These are phyloP conservation scores for Cliona cf. orientalis DNA, from an alignment of 37 sponge, comb jelly and placozoan species.

Conservation along the genomic window DNA sequence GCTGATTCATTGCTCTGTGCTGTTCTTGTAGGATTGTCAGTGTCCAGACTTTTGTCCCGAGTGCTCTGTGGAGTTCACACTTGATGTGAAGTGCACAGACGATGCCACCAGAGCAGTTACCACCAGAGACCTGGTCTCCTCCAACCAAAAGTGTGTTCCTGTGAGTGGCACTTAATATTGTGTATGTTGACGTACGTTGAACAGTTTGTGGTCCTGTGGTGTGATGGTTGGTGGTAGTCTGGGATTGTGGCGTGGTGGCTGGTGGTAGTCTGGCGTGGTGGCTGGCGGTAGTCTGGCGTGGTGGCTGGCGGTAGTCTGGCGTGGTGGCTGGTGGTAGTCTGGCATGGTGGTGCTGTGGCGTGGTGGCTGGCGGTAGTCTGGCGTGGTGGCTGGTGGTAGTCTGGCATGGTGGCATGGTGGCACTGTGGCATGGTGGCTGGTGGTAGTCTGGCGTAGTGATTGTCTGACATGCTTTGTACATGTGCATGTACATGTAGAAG, in stretches of 20 bases:
- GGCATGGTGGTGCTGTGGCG: too few species aligned
- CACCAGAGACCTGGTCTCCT: constrained; percentile 87
- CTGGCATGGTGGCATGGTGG: too few species aligned
- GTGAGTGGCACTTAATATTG: constrained; percentile 47
- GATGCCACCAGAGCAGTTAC: constrained; percentile 92
- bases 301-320: too few species aligned
- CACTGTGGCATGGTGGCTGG: too few species aligned
- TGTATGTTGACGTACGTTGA: constrained; percentile 1
- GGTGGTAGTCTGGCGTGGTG: not conserved
- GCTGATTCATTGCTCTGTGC: not conserved
- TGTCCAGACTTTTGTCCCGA: constrained; percentile 92
- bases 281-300: too few species aligned
- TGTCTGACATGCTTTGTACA: too few species aligned
- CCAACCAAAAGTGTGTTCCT: constrained; percentile 85
- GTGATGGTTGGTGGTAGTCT: not conserved
- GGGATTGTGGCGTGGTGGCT: not conserved
- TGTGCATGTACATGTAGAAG: too few species aligned
- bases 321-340: too few species aligned
- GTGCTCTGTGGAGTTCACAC: constrained; percentile 95
- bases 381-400: too few species aligned
- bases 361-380: too few species aligned
- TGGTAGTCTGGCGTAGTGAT: too few species aligned
- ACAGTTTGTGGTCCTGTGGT: not conserved
- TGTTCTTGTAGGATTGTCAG: constrained; percentile 77
- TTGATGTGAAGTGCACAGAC: constrained; percentile 95